A percentile compares a stretch with the other conserved stretches of the same genome.
Evolutionary conservation across 2,113 vertebrate species (phyloP).

Genomic region (Urocolius indicus): DNA sequence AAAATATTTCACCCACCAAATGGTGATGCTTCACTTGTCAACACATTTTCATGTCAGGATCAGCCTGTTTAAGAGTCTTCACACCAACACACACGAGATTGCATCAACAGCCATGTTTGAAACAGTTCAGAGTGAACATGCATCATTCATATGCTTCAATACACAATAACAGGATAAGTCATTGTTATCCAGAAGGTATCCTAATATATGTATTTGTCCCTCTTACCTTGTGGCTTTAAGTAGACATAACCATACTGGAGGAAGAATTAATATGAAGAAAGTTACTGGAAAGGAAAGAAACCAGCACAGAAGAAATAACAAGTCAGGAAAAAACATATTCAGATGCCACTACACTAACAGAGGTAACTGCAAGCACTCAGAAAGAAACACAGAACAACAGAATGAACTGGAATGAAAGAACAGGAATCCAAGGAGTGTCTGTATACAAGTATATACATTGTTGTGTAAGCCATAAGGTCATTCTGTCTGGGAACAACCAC

Average conservation of each 20-base stretch:
- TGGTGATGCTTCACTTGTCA: neutral
- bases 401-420: neutral
- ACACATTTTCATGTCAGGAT: neutral
- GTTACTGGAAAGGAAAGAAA: slow-evolving; percentile 66
- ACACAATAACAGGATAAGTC: neutral
- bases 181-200: slow-evolving; percentile 5
- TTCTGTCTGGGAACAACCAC: neutral
- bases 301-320: slow-evolving; percentile 58
- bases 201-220: neutral
- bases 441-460: neutral
- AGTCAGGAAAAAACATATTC: slow-evolving; percentile 56
- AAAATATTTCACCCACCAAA: neutral
- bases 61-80: neutral
- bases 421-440: neutral
- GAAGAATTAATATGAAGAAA: slow-evolving; percentile 43
- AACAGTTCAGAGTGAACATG: neutral
- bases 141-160: neutral
- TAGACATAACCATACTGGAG: slow-evolving; percentile 52
- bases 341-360: neutral
- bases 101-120: neutral
- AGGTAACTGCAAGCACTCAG: neutral
- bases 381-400: neutral
- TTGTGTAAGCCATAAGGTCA: neutral
- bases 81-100: neutral
- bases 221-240: slow-evolving; percentile 67